A percentile compares a stretch with the other conserved stretches of the same genome.
Conservation (phyloP, 35 echinoderm and acorn worm genomes). For the Ptychodera flava region DNA sequence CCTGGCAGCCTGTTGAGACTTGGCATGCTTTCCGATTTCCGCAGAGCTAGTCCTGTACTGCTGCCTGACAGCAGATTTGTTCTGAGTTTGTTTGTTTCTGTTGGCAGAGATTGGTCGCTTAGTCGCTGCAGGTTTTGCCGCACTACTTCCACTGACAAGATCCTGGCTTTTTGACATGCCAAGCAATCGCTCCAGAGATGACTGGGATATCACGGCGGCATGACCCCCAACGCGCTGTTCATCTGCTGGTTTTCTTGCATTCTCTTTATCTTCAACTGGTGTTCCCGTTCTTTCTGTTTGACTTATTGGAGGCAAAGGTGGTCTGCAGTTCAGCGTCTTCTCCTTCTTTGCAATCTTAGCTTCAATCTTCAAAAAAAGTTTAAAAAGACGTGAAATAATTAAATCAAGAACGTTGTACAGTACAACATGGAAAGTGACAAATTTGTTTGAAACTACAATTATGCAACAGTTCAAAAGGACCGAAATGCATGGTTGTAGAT, state of each 20-base stretch:
- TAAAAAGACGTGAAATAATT: no score
- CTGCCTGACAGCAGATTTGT: not conserved
- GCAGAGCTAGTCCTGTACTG: conserved; percentile 22
- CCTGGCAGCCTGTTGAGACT: not conserved
- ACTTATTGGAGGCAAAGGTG: not conserved
- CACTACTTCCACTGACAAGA: not conserved
- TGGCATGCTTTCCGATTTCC: conserved; percentile 18
- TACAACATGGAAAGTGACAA: no score
- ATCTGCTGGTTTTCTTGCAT: not conserved
- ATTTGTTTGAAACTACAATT: no score
- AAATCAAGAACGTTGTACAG: no score
- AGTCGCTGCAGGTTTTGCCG: no score
- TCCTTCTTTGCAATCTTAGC: not conserved
- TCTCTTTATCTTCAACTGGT: not conserved
- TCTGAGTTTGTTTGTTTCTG: not conserved
- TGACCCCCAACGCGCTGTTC: not conserved
- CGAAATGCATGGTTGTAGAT: no score
- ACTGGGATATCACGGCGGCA: not conserved
- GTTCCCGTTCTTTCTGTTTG: not conserved
- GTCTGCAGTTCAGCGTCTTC: not conserved
- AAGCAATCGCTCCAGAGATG: not conserved
- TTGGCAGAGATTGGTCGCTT: not conserved
- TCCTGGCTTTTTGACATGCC: not conserved
- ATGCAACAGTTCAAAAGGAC: no score
- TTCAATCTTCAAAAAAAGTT: not conserved